Percentiles rank a stretch among this genome's conserved stretches.
phyloP scores from a whole-genome alignment of 2,113 vertebrate genomes.

The Numenius arquata region DNA sequence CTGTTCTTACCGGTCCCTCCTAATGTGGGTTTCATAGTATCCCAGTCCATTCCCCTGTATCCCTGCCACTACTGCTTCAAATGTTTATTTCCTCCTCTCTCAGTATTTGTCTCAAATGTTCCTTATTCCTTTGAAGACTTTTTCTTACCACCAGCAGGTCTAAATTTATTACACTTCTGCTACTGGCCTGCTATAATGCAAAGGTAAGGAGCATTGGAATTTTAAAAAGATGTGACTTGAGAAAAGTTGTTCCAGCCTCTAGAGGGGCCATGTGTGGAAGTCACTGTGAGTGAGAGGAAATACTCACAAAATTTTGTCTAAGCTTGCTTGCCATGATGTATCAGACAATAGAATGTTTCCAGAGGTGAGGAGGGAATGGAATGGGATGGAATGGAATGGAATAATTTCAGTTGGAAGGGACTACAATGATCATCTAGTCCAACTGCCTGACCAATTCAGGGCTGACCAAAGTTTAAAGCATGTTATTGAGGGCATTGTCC shows the following conservation, averaged over 20 bases:
- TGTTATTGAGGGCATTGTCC: background rate
- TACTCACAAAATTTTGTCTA: background rate
- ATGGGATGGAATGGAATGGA: background rate
- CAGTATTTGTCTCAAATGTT: background rate
- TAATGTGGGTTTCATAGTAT: background rate
- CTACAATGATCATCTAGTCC: accelerated
- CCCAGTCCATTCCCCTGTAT: background rate
- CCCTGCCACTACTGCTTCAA: background rate
- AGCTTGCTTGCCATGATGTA: background rate
- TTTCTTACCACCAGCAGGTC: background rate
- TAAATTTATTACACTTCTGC: background rate
- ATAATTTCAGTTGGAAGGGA: background rate
- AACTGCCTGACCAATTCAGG: background rate
- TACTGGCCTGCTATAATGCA: background rate
- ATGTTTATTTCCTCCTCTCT: background rate
- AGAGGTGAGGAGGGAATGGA: background rate
- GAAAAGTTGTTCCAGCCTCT: background rate
- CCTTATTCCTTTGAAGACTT: background rate
- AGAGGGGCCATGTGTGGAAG: background rate
- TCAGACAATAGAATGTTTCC: background rate
- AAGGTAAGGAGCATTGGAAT: background rate
- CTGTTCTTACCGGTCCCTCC: background rate
- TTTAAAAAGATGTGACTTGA: background rate
- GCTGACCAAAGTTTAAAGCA: background rate
- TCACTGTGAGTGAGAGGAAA: background rate